These are phyloP conservation scores for Tor tambroides DNA, from an alignment of 2,113 vertebrate species.

Conservation along the genomic window DNA sequence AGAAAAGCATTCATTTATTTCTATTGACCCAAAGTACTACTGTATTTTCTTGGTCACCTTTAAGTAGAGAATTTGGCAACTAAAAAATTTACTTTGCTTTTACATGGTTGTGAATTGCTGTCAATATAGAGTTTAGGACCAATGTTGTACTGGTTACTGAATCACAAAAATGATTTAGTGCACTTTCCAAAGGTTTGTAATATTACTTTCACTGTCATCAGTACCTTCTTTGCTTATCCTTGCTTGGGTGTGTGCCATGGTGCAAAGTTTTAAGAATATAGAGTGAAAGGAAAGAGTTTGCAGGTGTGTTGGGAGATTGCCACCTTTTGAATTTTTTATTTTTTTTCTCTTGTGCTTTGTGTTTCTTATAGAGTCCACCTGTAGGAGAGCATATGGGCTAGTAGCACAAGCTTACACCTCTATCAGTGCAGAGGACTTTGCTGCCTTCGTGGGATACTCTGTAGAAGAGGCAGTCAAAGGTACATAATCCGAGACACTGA, in stretches of 20 bases:
- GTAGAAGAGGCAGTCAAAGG: conserved; percentile 97
- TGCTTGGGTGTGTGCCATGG: not conserved
- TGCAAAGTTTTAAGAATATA: too few relatives aligned
- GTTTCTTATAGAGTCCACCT: conserved; percentile 81
- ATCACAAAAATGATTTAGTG: not conserved
- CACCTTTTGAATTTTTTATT: not conserved
- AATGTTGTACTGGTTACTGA: not conserved
- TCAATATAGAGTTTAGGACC: not conserved
- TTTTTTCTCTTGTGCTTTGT: not conserved
- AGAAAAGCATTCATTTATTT: too few relatives aligned
- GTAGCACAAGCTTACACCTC: conserved; percentile 97
- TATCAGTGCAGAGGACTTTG: conserved; percentile 91
- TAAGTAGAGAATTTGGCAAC: too few relatives aligned
- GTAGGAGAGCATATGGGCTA: conserved; percentile 87
- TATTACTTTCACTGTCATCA: not conserved
- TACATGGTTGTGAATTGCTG: not conserved
- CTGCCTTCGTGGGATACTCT: conserved; percentile 92
- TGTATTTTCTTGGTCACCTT: too few relatives aligned
- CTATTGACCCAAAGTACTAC: too few relatives aligned
- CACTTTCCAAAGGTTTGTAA: too few relatives aligned
- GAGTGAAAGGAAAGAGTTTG: not conserved
- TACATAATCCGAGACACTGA: conserved; percentile 58
- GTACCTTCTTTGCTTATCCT: not conserved
- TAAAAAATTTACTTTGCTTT: too few relatives aligned
- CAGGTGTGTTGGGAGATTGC: not conserved